Evolutionary conservation across 2,888 invertebrate genomes (phyloP), one percentile per base, ranked within the genome.

Genomic region (Synanthedon tipuliformis): DNA sequence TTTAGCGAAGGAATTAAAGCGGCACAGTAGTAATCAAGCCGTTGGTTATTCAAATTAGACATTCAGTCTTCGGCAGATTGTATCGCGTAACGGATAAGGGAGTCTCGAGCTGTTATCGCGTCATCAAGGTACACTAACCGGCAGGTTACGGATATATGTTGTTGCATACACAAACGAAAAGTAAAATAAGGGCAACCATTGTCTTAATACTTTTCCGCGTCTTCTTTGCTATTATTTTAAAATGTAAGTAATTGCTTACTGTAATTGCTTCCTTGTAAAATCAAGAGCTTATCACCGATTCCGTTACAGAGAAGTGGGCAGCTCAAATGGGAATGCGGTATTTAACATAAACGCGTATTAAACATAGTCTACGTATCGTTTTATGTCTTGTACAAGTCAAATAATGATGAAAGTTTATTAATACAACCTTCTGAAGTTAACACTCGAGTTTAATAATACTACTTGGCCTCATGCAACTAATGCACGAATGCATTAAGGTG

Each of bases 51-150:
- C 73, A 83, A 84, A 83, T 84, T 72, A 78, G 78, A 74, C 75
- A 73, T 70, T 10, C 71, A 73, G 69, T 69, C 66, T 71, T 64
- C 64, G 65, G 64, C 57, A 73, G 82, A 82, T 83, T 68, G 65
- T 73, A 82, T 82, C 81, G 70, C 69, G 71, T 73, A 71, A 75
- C 75, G 81, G 79, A 81, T 83, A 81, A 80, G 82, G 81, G 78
- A 82, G 77, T 76, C 68, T 68, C 66, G 61, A 64, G 63, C 61
- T 65, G 65, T 64, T 77, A 79, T 81, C 81, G 68, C 79, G 71
- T 72, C 76, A 74, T 74, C 78, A 69, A 66, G 62, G 66, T 62
- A 61, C 61, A 56, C 62, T 64, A 61, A 60, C 63, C 10, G 50
- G 12, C 18, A 16, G 49, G 8, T 49, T 49, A 23, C 49, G 49